phyloP scores from a whole-genome alignment of 2,113 vertebrate genomes.

The Noctilio leporinus region DNA sequence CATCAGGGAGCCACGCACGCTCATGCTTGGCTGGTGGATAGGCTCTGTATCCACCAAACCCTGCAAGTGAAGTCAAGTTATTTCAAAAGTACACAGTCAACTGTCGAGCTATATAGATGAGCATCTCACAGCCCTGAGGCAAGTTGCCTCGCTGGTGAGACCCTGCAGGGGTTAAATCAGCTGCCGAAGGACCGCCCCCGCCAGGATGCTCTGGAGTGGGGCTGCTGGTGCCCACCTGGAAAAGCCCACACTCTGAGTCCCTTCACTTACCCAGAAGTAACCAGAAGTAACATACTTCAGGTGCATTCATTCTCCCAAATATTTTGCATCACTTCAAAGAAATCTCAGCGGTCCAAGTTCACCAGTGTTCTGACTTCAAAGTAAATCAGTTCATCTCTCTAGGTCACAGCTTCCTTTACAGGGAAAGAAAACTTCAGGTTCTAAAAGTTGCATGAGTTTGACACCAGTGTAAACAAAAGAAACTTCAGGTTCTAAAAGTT shows the following conservation, averaged over 20 bases:
- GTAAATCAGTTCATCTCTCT: background rate
- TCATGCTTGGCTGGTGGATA: background rate
- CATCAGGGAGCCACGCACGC: background rate
- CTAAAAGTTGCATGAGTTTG: background rate
- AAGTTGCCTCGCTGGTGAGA: background rate
- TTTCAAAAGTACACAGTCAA: background rate
- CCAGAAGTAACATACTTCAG: background rate
- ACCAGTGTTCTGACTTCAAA: background rate
- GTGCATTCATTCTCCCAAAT: background rate
- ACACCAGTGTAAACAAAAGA: background rate
- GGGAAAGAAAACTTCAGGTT: slow-evolving; percentile 28
- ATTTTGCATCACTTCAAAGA: slow-evolving; percentile 28
- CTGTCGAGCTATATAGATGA: background rate
- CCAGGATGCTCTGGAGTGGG: background rate
- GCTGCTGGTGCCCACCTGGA: background rate
- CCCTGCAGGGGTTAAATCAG: background rate
- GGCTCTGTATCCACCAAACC: background rate
- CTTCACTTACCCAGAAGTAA: slow-evolving; percentile 27
- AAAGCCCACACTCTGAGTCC: background rate
- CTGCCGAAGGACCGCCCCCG: background rate
- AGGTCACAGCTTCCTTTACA: slow-evolving; percentile 18
- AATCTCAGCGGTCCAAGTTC: background rate
- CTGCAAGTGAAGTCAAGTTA: background rate
- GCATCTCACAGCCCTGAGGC: background rate
- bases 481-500: slow-evolving; percentile 35